These are phyloP conservation scores for Melanotaenia pygmaea DNA, from an alignment of 2,797 vertebrate genomes.

Conservation along the genomic window DNA sequence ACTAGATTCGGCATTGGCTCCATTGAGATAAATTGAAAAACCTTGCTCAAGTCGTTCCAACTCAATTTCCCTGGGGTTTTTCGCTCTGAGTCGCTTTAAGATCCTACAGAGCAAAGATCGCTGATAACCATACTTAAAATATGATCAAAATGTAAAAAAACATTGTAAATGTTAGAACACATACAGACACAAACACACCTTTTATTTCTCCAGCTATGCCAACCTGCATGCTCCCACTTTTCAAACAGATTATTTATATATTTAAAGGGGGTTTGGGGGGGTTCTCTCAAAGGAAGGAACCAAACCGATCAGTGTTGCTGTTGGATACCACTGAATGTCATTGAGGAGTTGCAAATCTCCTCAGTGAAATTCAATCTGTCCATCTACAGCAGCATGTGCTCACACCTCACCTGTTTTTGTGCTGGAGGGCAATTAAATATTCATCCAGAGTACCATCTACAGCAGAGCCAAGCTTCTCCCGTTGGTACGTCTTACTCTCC, in stretches of 20 bases:
- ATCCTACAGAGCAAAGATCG: slow-evolving; percentile 78
- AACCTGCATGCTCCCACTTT: background rate
- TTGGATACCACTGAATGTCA: slow-evolving; percentile 35
- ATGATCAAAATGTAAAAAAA: background rate
- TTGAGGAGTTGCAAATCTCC: slow-evolving; percentile 26
- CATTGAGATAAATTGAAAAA: slow-evolving; percentile 94
- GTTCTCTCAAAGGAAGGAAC: slow-evolving; percentile 18
- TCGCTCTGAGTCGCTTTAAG: slow-evolving; percentile 84
- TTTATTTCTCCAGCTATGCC: background rate
- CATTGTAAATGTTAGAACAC: background rate
- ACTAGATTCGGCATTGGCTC: slow-evolving; percentile 88
- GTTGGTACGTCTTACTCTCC: slow-evolving; percentile 71
- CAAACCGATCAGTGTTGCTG: slow-evolving; percentile 55
- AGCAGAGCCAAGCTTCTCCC: slow-evolving; percentile 82
- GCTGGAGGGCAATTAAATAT: slow-evolving; percentile 94
- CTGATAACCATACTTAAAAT: slow-evolving; percentile 8
- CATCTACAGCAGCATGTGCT: slow-evolving; percentile 44
- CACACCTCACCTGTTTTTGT: slow-evolving; percentile 93
- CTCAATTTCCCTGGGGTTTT: slow-evolving; percentile 85
- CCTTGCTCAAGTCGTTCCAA: slow-evolving; percentile 92
- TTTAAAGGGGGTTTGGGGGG: no score
- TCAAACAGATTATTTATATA: background rate
- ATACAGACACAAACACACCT: background rate
- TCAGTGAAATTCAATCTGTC: slow-evolving; percentile 60
- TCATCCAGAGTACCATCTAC: slow-evolving; percentile 92